Percentiles rank a stretch among this genome's conserved stretches.
phyloP scores from a whole-genome alignment of 2,113 vertebrate species.

The Xerus inauris region DNA sequence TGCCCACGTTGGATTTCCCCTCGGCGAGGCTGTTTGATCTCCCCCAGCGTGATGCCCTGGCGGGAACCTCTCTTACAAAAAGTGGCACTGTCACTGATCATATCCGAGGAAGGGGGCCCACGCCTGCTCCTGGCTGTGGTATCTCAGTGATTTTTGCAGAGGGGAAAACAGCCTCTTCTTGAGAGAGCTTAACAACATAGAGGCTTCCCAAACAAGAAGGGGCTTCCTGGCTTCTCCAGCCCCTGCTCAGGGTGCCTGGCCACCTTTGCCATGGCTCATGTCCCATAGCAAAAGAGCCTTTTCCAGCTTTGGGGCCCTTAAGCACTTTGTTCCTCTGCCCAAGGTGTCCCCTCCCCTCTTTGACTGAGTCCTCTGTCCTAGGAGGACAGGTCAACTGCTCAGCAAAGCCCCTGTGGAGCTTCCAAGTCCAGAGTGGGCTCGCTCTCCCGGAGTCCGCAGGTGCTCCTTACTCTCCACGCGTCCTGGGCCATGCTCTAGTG shows the following conservation, averaged over 20 bases:
- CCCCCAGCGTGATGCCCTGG: background rate
- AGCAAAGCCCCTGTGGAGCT: background rate
- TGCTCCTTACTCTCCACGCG: too few relatives aligned
- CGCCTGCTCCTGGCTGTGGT: background rate
- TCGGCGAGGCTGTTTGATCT: too few relatives aligned
- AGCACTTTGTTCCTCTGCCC: background rate
- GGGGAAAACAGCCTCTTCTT: background rate
- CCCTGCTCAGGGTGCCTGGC: background rate
- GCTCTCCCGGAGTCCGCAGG: rapidly evolving
- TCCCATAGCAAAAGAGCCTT: background rate
- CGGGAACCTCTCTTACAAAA: background rate
- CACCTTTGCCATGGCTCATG: background rate
- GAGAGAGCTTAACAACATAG: background rate
- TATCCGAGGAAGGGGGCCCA: background rate
- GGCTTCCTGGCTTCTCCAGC: background rate
- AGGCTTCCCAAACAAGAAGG: background rate
- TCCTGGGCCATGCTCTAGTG: rapidly evolving
- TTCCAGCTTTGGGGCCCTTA: background rate
- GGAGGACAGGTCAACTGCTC: background rate
- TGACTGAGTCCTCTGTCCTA: too few relatives aligned
- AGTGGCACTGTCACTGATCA: background rate
- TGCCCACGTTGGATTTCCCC: too few relatives aligned
- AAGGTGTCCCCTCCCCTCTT: background rate
- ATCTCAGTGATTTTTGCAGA: background rate
- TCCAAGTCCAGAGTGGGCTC: background rate